Evolutionary conservation across 35 echinoderm and acorn worm genomes (phyloP), one percentile per base, ranked within the genome.

Genomic region (Strongylocentrotus purpuratus): DNA sequence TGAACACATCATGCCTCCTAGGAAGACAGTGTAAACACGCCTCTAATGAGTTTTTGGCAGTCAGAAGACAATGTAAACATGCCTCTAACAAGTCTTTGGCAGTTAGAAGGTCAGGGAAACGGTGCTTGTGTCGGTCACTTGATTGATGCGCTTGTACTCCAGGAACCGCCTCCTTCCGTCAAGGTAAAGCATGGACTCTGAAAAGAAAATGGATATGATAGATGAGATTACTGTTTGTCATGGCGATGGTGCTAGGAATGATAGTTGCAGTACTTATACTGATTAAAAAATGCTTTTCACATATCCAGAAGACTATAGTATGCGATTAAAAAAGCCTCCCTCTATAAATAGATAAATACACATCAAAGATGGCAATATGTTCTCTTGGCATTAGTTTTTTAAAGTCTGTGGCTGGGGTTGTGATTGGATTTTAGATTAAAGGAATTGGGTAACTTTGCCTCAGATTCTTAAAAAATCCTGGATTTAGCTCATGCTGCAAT

Each of bases 121-220:
- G 20, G 65, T 78, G 6, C 22, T 93, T 13, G 91, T 93, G n/a
- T 93, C 91, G 4, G 45, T 58, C 45, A 93, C 91, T 93, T 58
- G 46, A n/a, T 93, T 93, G 91, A 93, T 93, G 4, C 59, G n/a
- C 90, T 95, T 95, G 46, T 92, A 97, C 46, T 96, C 93, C 61
- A 92, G 92, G 88, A 96, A 97, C 45, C 96, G 95, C 91, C 97
- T 91, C 88, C 97, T 87, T 1, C 97, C 97, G 45, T 96, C 95
- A 7, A 97, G 71, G 92, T 93, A 97, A 17, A 97, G 95, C 97
- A 97, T 97, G 33, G 95, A 97, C 92, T 97, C 97, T 97, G 95
- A 33, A 90, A 90, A 22, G 92, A 31, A 1, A 52, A 58, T 59
- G 35, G 7, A 55, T 11, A 55, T 2, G 11, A 94, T 0, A 94